Conservation (phyloP, 2,797 vertebrate genomes). For the Scomberomorus guttatus region DNA sequence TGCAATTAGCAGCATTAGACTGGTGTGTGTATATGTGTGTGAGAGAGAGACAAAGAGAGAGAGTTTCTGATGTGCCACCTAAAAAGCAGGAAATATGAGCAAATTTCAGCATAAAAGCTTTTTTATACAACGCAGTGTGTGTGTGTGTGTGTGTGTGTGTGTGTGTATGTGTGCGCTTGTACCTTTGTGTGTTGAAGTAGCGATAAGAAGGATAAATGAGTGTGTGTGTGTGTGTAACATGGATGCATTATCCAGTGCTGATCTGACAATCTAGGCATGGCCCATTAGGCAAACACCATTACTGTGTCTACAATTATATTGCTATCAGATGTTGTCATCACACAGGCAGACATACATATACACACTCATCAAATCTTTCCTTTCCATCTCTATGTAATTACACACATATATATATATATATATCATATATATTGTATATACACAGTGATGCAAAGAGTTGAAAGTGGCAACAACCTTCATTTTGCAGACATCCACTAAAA, state of each 20-base stretch:
- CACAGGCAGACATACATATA: not conserved
- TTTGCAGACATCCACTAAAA: slow-evolving; percentile 24
- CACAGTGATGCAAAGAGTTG: slow-evolving; percentile 19
- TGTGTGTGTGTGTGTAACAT: slow-evolving; percentile 17
- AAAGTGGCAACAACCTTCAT: slow-evolving; percentile 14
- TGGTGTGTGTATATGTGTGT: slow-evolving; percentile 1
- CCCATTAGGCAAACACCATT: slow-evolving; percentile 70
- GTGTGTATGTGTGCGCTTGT: slow-evolving; percentile 5
- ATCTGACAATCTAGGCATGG: slow-evolving; percentile 59
- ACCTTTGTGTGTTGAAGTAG: slow-evolving; percentile 12
- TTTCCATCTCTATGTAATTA: not conserved
- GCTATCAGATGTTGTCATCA: slow-evolving; percentile 48
- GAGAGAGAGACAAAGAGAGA: not conserved
- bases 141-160: too few species aligned
- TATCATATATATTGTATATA: not conserved
- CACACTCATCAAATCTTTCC: not conserved
- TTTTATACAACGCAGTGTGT: not conserved
- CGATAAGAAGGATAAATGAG: not conserved
- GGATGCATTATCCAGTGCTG: slow-evolving; percentile 58
- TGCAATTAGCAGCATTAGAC: slow-evolving; percentile 28
- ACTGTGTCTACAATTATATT: slow-evolving; percentile 33
- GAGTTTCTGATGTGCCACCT: not conserved
- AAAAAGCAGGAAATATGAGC: slow-evolving; percentile 3
- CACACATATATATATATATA: not conserved
- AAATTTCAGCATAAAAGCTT: not conserved